Conservation (phyloP, 1,140 invertebrate species). For the Helicoverpa armigera region DNA sequence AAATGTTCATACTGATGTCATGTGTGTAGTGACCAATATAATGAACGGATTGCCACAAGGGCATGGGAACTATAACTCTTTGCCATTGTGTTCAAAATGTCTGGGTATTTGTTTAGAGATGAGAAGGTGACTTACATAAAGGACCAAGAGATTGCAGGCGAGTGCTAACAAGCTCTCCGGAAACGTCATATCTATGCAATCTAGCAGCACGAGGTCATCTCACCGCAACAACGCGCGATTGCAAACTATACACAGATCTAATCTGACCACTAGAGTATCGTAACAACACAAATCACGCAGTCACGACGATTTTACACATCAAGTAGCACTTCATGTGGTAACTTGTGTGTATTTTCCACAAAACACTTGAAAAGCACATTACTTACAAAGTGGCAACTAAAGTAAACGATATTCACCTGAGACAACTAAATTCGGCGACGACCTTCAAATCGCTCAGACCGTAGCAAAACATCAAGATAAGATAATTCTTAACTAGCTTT, state of each 20-base stretch:
- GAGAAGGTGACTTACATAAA: constrained; percentile 54
- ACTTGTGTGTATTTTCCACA: constrained; percentile 26
- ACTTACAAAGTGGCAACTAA: constrained; percentile 42
- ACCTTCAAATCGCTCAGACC: constrained; percentile 57
- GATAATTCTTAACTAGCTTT: constrained; percentile 62
- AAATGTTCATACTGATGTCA: constrained; percentile 58
- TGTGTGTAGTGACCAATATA: constrained; percentile 50
- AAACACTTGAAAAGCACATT: constrained; percentile 14
- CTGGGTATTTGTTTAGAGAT: constrained; percentile 3
- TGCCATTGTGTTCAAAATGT: neutral
- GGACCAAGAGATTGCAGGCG: constrained; percentile 48
- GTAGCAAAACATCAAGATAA: constrained; percentile 63
- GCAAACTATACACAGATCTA: constrained; percentile 26
- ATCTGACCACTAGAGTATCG: constrained; percentile 36
- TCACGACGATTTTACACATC: constrained; percentile 52
- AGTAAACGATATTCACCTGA: constrained; percentile 65
- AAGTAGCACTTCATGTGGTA: constrained; percentile 38
- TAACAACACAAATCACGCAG: constrained; percentile 56
- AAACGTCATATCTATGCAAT: constrained; percentile 58
- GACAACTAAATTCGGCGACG: constrained; percentile 62
- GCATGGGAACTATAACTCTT: neutral
- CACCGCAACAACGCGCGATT: constrained; percentile 51
- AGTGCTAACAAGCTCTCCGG: constrained; percentile 57
- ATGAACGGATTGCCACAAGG: neutral
- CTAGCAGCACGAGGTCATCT: constrained; percentile 56